phyloP scores from a whole-genome alignment of 2,113 vertebrate genomes.

The Mobula birostris region DNA sequence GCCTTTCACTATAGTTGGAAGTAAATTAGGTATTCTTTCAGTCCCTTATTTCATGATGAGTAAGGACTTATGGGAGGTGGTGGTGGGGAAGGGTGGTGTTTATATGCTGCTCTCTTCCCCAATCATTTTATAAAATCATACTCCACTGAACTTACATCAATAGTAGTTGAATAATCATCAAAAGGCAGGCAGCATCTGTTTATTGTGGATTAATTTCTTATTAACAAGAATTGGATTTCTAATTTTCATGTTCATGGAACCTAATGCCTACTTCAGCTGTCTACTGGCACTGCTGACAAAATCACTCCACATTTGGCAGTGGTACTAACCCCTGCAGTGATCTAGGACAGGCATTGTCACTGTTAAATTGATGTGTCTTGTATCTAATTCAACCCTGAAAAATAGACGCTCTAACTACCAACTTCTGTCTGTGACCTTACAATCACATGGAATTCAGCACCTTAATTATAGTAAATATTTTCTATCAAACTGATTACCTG shows the following conservation, averaged over 20 bases:
- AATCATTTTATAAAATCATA: not conserved
- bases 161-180: not conserved
- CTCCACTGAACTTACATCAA: not conserved
- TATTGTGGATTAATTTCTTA: not conserved
- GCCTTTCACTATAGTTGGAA: too few relatives aligned
- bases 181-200: not conserved
- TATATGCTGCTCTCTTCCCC: not conserved
- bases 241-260: not conserved
- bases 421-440: not conserved
- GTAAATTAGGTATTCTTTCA: not conserved
- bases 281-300: not conserved
- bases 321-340: not conserved
- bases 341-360: not conserved
- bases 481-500: conserved; percentile 58
- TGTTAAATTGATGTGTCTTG: not conserved
- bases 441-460: not conserved
- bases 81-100: too few relatives aligned
- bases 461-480: not conserved
- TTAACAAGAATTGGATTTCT: too few relatives aligned
- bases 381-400: not conserved
- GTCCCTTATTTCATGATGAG: not conserved
- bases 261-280: not conserved
- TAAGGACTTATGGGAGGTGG: too few relatives aligned
- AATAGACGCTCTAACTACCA: not conserved
- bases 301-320: not conserved